Evolutionary conservation across 2,888 invertebrate genomes (phyloP).

Genomic region (Eurois occulta): DNA sequence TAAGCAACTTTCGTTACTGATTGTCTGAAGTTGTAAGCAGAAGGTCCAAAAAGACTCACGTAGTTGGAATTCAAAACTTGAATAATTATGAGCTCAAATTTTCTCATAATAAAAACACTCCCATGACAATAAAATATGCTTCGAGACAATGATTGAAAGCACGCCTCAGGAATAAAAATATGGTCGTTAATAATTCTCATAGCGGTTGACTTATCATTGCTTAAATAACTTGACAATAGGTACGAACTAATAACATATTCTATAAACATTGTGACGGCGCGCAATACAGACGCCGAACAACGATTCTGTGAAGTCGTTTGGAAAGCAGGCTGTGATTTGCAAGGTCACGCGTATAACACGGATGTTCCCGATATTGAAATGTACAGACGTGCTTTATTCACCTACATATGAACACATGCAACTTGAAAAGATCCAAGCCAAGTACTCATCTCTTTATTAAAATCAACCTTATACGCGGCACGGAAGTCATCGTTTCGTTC

Average conservation of each 20-base stretch:
- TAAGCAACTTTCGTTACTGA: neutral
- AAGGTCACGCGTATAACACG: slow-evolving; percentile 91
- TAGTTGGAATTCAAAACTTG: slow-evolving; percentile 47
- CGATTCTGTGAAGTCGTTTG: slow-evolving; percentile 90
- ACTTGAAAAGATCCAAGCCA: slow-evolving; percentile 87
- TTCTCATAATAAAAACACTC: slow-evolving; percentile 63
- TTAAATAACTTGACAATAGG: slow-evolving; percentile 81
- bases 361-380: slow-evolving; percentile 91
- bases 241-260: slow-evolving; percentile 85
- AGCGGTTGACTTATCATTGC: slow-evolving; percentile 79
- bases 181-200: slow-evolving; percentile 75
- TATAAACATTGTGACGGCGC: slow-evolving; percentile 83
- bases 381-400: slow-evolving; percentile 90
- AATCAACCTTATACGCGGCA: slow-evolving; percentile 79
- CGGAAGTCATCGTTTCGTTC: slow-evolving; percentile 81
- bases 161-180: slow-evolving; percentile 76
- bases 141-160: slow-evolving; percentile 66
- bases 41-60: slow-evolving; percentile 24
- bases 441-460: slow-evolving; percentile 70
- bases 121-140: slow-evolving; percentile 69
- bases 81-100: slow-evolving; percentile 52
- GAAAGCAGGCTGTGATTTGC: slow-evolving; percentile 91
- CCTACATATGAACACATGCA: slow-evolving; percentile 89
- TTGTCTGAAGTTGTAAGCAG: neutral
- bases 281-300: slow-evolving; percentile 86